Base-by-base conservation (phyloP, 2,888 invertebrate species). In the Drosophila koepferae region DNA sequence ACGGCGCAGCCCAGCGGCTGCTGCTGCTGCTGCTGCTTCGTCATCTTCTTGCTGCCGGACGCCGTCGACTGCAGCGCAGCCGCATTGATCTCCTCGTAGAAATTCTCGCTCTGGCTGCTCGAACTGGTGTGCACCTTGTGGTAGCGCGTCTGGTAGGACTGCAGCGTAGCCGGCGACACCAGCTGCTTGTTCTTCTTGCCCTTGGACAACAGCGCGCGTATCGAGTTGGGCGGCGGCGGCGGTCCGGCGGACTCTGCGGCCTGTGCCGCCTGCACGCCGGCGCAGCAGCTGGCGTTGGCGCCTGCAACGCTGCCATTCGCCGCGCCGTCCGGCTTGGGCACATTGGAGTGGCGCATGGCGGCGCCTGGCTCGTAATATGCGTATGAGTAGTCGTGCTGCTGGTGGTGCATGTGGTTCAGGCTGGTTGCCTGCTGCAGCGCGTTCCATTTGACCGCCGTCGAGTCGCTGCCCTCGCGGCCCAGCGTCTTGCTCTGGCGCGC, bases 361-460 rank as follows among this genome's bases (percentile, higher is more conserved):
- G 95, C 95, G 2, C 95, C 95, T 0, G 95, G 95, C 90, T 96
- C 96, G 92, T 97, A 97, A 92, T 97, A 97, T 23, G 97, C 97
- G 92, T 97, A 97, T 16, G 97, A 96, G 93, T 97, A 97, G 91
- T 97, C 97, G 69, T 93, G 93, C 56, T 93, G 93, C 63, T 91
- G 79, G 14, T 69, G 81, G 12, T 80, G 83, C 46, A 72, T 71
- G 9, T 87, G 74, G 34, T 81, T 89, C 54, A 89, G 38, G 34
- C 81, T 87, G 44, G 78, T 76, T 18, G 82, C 83, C 49, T 82
- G 83, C 58, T 88, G 83, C 48, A 82, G 74, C 61, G 68, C 4
- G 74, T n/a, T 31, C 86, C 82, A 85, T 34, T 82, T 83, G 56
- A 20, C 62, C 20, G 38, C 55, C 34, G 60, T 66, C 49, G 67